Evolutionary conservation across 2,797 vertebrate genomes (phyloP).

Genomic region (Cossypha caffra): DNA sequence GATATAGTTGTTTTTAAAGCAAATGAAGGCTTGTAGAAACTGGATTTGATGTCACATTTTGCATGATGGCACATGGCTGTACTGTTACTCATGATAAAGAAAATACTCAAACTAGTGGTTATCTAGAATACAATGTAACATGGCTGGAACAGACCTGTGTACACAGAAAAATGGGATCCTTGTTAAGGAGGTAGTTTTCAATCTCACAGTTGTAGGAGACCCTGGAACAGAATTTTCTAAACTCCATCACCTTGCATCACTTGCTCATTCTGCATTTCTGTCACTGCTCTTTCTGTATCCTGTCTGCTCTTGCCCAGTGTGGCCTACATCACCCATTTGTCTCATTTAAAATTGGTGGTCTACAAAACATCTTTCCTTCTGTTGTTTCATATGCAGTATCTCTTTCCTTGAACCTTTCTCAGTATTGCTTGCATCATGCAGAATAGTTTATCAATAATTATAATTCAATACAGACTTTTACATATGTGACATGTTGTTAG

Average conservation of each 20-base stretch:
- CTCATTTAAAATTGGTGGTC: neutral
- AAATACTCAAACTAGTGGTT: neutral
- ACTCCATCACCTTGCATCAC: neutral
- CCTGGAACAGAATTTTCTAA: neutral
- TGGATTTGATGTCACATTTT: neutral
- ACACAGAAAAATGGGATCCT: fast-evolving
- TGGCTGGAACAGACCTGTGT: neutral
- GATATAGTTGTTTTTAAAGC: neutral
- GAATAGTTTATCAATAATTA: neutral
- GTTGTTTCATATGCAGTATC: neutral
- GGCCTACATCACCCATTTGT: fast-evolving
- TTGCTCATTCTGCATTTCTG: neutral
- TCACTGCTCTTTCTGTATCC: neutral
- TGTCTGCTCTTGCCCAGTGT: neutral
- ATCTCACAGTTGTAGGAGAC: fast-evolving
- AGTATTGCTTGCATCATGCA: neutral
- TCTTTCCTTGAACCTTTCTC: neutral
- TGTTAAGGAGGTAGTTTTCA: neutral
- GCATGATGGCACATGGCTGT: neutral
- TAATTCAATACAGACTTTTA: neutral
- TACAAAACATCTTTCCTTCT: neutral
- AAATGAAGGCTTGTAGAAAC: neutral
- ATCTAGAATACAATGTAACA: neutral
- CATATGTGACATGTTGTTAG: neutral
- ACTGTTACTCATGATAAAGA: neutral